Percentiles rank a stretch among this genome's conserved stretches.
These are phyloP conservation scores for Sycophila texana DNA, from an alignment of 2,888 invertebrate genomes.

Conservation along the genomic window DNA sequence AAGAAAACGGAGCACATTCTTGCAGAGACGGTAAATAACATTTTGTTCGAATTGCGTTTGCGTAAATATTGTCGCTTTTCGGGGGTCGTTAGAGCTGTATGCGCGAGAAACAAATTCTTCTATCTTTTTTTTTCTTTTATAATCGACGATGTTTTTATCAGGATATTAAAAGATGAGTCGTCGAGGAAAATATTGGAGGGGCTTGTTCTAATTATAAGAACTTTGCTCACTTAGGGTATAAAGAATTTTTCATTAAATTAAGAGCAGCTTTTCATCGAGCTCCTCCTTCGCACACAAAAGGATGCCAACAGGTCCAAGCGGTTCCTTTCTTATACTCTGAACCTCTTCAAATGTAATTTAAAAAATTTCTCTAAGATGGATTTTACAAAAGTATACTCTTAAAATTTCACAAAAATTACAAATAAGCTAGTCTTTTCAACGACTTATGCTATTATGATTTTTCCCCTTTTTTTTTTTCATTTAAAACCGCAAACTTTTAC, in stretches of 20 bases:
- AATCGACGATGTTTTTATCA: neutral
- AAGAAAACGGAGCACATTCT: too few relatives aligned
- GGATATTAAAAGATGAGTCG: neutral
- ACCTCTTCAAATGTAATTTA: neutral
- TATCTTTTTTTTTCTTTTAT: too few relatives aligned
- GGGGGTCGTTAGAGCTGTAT: too few relatives aligned
- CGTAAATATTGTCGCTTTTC: too few relatives aligned
- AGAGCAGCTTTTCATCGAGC: constrained; percentile 16
- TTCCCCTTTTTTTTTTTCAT: too few relatives aligned
- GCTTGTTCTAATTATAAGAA: constrained; percentile 8
- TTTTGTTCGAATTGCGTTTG: too few relatives aligned
- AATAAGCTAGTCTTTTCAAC: too few relatives aligned
- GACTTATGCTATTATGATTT: too few relatives aligned
- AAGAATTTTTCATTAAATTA: constrained; percentile 45
- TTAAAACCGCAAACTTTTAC: too few relatives aligned
- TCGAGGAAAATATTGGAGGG: neutral
- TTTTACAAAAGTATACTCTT: too few relatives aligned
- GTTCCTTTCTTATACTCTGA: neutral
- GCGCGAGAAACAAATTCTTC: neutral
- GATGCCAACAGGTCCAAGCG: constrained; percentile 11
- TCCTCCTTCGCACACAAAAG: constrained; percentile 1
- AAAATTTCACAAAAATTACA: too few relatives aligned
- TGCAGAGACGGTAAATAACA: too few relatives aligned
- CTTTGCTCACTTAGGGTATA: constrained; percentile 15
- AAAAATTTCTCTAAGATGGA: neutral